phyloP scores from a whole-genome alignment of 2,113 vertebrate genomes.

The Rhinogobius similis region DNA sequence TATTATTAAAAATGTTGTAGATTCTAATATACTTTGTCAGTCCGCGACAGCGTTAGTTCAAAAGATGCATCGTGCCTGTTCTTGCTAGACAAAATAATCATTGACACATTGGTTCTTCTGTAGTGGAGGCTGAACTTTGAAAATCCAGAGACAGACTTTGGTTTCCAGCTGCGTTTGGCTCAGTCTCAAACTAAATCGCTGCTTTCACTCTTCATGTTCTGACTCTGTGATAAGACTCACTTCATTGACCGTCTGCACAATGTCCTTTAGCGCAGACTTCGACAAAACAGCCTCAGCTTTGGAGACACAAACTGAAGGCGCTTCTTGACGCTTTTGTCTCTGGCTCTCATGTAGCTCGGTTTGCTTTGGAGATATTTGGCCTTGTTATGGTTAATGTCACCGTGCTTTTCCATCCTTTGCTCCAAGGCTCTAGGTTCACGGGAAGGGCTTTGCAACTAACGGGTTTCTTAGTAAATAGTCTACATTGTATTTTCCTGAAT shows the following conservation, averaged over 20 bases:
- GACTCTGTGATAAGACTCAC: not conserved
- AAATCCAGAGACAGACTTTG: not conserved
- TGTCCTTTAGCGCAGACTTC: not conserved
- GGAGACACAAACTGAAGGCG: not conserved
- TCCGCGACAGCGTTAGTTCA: too few species aligned
- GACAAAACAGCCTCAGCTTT: not conserved
- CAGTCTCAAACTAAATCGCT: not conserved
- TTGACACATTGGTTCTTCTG: not conserved
- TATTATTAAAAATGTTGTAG: not conserved
- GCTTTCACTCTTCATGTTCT: constrained; percentile 1
- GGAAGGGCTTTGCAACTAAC: too few species aligned
- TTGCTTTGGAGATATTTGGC: too few species aligned
- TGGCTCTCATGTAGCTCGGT: too few species aligned
- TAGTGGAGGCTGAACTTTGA: not conserved
- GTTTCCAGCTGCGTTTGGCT: not conserved
- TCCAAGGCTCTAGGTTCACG: too few species aligned
- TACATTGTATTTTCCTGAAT: too few species aligned
- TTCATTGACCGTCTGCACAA: not conserved
- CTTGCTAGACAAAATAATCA: not conserved
- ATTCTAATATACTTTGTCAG: not conserved
- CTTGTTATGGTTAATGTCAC: too few species aligned
- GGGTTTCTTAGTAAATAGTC: too few species aligned
- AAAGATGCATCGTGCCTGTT: not conserved
- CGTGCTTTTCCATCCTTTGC: too few species aligned
- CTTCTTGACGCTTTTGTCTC: too few species aligned